Percentiles rank a stretch among this genome's conserved stretches.
These are phyloP conservation scores for Ceyx melanurus DNA, from an alignment of 2,113 vertebrate genomes.

Conservation along the genomic window DNA sequence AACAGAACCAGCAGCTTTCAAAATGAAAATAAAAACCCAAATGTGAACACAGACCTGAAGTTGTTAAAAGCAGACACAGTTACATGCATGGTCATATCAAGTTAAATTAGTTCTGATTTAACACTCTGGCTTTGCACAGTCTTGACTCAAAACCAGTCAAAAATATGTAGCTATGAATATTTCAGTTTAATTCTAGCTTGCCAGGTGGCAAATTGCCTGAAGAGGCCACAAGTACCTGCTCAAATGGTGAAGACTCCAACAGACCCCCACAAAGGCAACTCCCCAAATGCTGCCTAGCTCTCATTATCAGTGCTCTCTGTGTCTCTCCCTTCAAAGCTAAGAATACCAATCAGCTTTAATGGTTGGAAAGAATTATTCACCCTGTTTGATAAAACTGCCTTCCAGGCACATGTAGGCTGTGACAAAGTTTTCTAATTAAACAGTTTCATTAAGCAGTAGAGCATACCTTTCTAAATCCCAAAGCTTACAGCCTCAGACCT, in stretches of 20 bases:
- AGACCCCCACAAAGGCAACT: not conserved
- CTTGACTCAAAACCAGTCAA: not conserved
- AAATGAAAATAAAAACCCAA: not conserved
- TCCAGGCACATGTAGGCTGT: conserved; percentile 1
- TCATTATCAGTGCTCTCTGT: not conserved
- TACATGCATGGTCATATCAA: fast-evolving
- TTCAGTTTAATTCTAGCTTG: not conserved
- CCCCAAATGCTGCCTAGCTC: not conserved
- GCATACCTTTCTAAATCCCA: not conserved
- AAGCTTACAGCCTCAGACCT: not conserved
- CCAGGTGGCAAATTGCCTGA: not conserved
- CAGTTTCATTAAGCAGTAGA: conserved; percentile 48
- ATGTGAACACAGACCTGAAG: not conserved
- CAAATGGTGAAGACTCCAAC: not conserved
- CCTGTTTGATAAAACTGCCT: conserved; percentile 36
- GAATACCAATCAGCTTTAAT: conserved; percentile 35
- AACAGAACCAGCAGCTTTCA: not conserved
- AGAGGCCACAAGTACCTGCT: not conserved
- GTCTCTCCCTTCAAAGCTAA: not conserved
- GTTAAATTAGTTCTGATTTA: not conserved
- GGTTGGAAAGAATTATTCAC: conserved; percentile 8
- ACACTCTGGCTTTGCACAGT: not conserved
- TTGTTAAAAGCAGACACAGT: not conserved
- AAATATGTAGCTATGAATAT: not conserved
- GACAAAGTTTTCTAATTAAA: conserved; percentile 62